phyloP scores from a whole-genome alignment of 2,113 vertebrate species.

The Grus americana region DNA sequence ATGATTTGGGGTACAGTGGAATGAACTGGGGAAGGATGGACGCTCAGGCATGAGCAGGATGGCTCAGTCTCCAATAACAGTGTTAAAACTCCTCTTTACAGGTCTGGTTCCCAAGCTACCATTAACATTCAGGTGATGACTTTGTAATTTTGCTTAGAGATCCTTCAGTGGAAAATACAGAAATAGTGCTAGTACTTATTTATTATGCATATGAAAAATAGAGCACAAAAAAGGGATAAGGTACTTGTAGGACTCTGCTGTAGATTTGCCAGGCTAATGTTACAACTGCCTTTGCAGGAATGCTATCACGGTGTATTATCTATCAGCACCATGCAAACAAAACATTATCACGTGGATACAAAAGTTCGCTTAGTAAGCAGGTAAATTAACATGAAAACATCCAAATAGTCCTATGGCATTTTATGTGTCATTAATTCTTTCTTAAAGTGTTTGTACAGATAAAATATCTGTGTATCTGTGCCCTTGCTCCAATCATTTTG shows the following conservation, averaged over 20 bases:
- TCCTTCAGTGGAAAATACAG: neutral
- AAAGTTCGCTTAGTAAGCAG: neutral
- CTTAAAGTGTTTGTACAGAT: neutral
- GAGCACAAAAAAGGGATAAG: neutral
- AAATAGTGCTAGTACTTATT: neutral
- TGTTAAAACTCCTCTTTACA: neutral
- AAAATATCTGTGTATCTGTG: neutral
- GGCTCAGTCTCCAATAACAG: neutral
- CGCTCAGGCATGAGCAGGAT: fast-evolving
- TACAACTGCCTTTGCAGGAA: slow-evolving; percentile 12
- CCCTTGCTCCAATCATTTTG: slow-evolving; percentile 56
- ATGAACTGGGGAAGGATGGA: neutral
- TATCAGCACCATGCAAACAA: neutral
- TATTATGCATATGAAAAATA: neutral
- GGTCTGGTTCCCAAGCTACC: neutral
- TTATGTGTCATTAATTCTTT: neutral
- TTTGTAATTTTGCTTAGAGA: neutral
- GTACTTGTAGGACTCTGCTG: slow-evolving; percentile 24
- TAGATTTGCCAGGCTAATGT: slow-evolving; percentile 5
- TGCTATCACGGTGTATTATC: neutral
- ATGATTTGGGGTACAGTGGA: neutral
- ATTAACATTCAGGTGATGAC: neutral
- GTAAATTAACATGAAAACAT: neutral
- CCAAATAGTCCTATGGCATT: neutral
- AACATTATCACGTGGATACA: neutral